Percentiles rank a stretch among this genome's conserved stretches.
These are phyloP conservation scores for Engystomops pustulosus DNA, from an alignment of 2,113 vertebrate genomes.

Conservation along the genomic window DNA sequence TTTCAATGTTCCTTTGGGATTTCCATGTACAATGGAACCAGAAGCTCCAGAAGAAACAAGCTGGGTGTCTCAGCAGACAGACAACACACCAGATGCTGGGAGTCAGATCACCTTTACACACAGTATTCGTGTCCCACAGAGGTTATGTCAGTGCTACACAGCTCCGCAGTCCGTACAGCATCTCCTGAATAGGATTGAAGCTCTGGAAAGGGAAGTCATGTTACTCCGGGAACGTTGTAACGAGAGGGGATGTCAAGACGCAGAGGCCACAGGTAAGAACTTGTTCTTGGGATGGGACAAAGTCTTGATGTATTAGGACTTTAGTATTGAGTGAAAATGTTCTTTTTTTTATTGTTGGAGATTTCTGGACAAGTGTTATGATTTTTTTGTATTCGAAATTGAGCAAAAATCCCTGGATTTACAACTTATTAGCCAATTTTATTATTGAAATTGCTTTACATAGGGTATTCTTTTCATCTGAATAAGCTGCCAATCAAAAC, in stretches of 20 bases:
- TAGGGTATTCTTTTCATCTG: too few relatives aligned
- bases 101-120: constrained; percentile 96
- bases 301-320: too few relatives aligned
- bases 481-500: too few relatives aligned
- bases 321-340: too few relatives aligned
- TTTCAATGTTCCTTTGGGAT: constrained; percentile 91
- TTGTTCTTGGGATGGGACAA: not conserved
- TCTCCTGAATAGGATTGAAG: constrained; percentile 89
- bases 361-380: too few relatives aligned
- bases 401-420: too few relatives aligned
- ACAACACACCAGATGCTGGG: constrained; percentile 88
- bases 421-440: too few relatives aligned
- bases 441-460: too few relatives aligned
- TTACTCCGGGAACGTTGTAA: constrained; percentile 88
- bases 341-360: too few relatives aligned
- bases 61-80: constrained; percentile 77
- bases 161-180: constrained; percentile 82
- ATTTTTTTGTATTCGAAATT: too few relatives aligned
- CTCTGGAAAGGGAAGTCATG: constrained; percentile 94
- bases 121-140: constrained; percentile 93
- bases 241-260: constrained; percentile 87
- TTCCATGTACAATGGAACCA: constrained; percentile 85
- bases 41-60: constrained; percentile 77
- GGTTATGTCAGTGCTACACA: constrained; percentile 84
- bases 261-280: constrained; percentile 83